A percentile compares a stretch with the other conserved stretches of the same genome.
Conservation (phyloP, 2,888 invertebrate species). For the Nemurella pictetii region DNA sequence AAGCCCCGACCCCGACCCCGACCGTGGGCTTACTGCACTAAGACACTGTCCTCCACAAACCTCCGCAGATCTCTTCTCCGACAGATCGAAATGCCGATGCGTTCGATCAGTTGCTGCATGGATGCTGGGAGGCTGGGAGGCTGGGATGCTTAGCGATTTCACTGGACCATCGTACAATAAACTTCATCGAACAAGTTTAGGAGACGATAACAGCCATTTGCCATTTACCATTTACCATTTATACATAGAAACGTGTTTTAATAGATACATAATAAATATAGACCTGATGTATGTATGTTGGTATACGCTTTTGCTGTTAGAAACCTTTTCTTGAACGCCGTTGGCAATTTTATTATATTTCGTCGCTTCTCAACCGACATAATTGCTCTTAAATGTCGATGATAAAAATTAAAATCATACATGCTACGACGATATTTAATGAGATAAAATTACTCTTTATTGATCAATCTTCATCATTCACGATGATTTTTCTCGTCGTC, state of each 20-base stretch:
- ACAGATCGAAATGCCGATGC: not conserved
- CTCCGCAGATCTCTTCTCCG: not conserved
- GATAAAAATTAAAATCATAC: not conserved
- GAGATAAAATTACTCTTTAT: slow-evolving; percentile 23
- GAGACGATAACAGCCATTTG: slow-evolving; percentile 3
- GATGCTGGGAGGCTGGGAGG: not conserved
- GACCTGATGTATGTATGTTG: slow-evolving; percentile 27
- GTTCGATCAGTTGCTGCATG: not conserved
- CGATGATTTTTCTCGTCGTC: not conserved
- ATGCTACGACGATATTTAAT: slow-evolving; percentile 7
- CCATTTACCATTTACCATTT: slow-evolving; percentile 21
- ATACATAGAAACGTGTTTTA: not conserved
- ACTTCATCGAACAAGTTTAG: slow-evolving; percentile 1
- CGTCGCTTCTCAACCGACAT: not conserved
- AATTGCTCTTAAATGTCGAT: not conserved
- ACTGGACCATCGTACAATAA: slow-evolving; percentile 5
- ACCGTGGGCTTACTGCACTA: too few relatives aligned
- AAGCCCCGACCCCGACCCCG: too few relatives aligned
- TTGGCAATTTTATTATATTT: slow-evolving; percentile 10
- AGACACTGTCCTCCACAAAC: too few relatives aligned
- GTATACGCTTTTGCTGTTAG: not conserved
- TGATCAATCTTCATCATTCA: slow-evolving; percentile 18
- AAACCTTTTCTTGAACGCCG: not conserved
- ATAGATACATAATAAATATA: slow-evolving; percentile 31
- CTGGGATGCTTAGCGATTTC: not conserved